Percentiles rank a stretch among this genome's conserved stretches.
Evolutionary conservation across 2,113 vertebrate genomes (phyloP).

Genomic region (Prietella phreatophila): DNA sequence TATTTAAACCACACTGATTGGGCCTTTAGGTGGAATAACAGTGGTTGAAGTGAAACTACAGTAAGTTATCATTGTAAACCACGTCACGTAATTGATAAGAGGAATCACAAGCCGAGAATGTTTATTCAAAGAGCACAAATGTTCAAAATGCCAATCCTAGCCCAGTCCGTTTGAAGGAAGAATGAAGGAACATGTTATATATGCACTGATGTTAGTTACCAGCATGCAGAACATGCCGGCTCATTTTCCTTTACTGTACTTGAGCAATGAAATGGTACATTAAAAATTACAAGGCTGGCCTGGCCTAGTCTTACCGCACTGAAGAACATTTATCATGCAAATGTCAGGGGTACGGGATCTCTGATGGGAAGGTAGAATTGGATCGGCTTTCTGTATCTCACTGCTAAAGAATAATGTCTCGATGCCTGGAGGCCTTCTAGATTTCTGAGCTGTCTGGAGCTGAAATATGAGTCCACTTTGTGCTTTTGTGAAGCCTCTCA

Average conservation of each 20-base stretch:
- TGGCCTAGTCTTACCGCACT: slow-evolving; percentile 14
- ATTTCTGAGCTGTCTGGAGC: slow-evolving; percentile 18
- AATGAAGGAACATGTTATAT: too few species aligned
- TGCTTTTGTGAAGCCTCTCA: slow-evolving; percentile 18
- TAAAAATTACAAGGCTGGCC: slow-evolving; percentile 18
- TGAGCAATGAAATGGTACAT: slow-evolving; percentile 26
- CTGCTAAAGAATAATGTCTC: slow-evolving; percentile 21
- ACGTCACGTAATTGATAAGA: background rate
- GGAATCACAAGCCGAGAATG: background rate
- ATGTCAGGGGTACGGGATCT: slow-evolving; percentile 30
- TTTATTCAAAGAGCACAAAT: background rate
- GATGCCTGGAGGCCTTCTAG: slow-evolving; percentile 19
- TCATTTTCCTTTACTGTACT: slow-evolving; percentile 12
- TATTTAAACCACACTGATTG: background rate
- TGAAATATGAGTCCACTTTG: slow-evolving; percentile 37
- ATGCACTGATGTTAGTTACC: background rate
- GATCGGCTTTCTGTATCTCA: slow-evolving; percentile 25
- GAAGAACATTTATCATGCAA: slow-evolving; percentile 34
- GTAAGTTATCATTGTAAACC: background rate
- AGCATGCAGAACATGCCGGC: background rate
- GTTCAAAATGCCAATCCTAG: background rate
- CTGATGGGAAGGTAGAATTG: slow-evolving; percentile 25
- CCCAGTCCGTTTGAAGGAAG: background rate
- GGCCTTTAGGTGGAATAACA: background rate
- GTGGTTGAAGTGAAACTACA: background rate